Evolutionary conservation across 2,888 invertebrate species (phyloP).

Genomic region (Drymonia ruficornis): DNA sequence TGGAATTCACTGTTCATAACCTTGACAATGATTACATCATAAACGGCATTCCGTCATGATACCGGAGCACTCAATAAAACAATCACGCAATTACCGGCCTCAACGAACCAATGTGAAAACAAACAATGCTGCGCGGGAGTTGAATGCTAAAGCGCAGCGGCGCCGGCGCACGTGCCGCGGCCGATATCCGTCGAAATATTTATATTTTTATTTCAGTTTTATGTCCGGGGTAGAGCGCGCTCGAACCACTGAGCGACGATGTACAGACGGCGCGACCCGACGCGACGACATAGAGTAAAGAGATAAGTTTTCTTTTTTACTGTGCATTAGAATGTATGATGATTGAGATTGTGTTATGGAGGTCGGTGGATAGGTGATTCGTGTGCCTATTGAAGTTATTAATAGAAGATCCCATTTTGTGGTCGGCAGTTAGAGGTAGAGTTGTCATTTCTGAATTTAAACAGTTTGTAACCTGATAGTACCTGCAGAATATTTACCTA

Average conservation of each 20-base stretch:
- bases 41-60: conserved; percentile 45
- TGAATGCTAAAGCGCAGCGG: conserved; percentile 70
- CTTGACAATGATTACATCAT: conserved; percentile 50
- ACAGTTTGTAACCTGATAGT: too few relatives aligned
- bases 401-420: neutral
- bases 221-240: conserved; percentile 51
- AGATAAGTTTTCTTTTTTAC: conserved; percentile 30
- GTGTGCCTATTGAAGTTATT: conserved; percentile 6
- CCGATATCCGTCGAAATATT: conserved; percentile 71
- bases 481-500: too few relatives aligned
- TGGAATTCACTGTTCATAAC: conserved; percentile 18
- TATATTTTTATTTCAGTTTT: conserved; percentile 72
- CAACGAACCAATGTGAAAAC: conserved; percentile 64
- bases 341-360: conserved; percentile 31
- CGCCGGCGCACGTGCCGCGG: conserved; percentile 69
- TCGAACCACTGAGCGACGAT: conserved; percentile 21
- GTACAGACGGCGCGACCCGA: conserved; percentile 31
- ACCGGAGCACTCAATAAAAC: conserved; percentile 63
- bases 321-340: conserved; percentile 31
- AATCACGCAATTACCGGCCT: conserved; percentile 62
- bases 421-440: neutral
- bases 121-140: conserved; percentile 66
- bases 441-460: neutral
- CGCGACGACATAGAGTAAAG: conserved; percentile 29
- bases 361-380: conserved; percentile 8